These are phyloP conservation scores for Zoroaster sp. DNA, from an alignment of 53 echinoderm and acorn worm genomes.

Conservation along the genomic window DNA sequence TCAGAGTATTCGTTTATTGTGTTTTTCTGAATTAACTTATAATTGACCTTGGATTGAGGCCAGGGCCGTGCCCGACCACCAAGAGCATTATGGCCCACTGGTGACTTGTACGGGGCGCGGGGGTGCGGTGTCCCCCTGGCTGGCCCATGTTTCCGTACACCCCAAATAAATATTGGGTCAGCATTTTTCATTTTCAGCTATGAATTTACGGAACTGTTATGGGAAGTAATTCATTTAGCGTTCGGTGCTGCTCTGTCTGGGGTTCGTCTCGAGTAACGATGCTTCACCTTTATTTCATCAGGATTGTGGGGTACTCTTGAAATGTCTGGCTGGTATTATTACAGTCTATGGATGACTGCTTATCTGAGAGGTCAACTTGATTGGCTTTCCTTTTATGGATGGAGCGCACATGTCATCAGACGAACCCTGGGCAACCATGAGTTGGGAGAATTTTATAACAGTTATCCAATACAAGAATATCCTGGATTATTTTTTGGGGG, in stretches of 20 bases:
- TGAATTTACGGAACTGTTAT: too few species aligned
- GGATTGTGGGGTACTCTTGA: background rate
- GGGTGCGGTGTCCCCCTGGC: too few species aligned
- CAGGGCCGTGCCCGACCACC: too few species aligned
- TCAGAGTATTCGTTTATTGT: too few species aligned
- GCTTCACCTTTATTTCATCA: background rate
- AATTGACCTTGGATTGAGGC: too few species aligned
- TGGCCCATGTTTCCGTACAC: too few species aligned
- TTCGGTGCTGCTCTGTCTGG: background rate
- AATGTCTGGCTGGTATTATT: background rate
- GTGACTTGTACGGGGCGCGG: too few species aligned
- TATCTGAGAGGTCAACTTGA: background rate
- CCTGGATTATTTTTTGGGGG: background rate
- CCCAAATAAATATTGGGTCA: too few species aligned
- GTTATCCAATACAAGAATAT: background rate
- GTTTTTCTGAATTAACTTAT: too few species aligned
- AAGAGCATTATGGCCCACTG: too few species aligned
- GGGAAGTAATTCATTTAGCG: constrained; percentile 14
- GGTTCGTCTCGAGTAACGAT: background rate
- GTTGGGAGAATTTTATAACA: constrained; percentile 40
- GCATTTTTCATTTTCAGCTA: too few species aligned
- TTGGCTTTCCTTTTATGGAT: constrained; percentile 51
- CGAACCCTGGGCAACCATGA: constrained; percentile 22
- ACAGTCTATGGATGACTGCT: background rate
- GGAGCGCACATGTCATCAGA: constrained; percentile 32